Percentiles rank a stretch among this genome's conserved stretches.
Evolutionary conservation across 2,113 vertebrate species (phyloP).

Genomic region (Heterotilapia buettikoferi): DNA sequence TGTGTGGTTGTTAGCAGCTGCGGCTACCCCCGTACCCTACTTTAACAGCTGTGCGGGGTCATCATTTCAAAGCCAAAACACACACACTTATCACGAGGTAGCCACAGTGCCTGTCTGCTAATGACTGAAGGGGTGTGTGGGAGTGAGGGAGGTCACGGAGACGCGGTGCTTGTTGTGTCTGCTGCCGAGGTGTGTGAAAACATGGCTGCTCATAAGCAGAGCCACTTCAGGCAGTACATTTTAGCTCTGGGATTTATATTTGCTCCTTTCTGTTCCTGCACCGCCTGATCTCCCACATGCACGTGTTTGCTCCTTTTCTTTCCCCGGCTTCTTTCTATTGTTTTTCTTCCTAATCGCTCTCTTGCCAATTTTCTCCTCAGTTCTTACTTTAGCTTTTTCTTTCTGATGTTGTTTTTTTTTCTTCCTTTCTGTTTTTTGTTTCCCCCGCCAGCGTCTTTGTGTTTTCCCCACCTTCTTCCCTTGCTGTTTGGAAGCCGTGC

Average conservation of each 20-base stretch:
- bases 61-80: slow-evolving; percentile 61
- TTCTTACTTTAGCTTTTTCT: slow-evolving; percentile 9
- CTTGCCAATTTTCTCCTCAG: slow-evolving; percentile 34
- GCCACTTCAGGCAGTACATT: background rate
- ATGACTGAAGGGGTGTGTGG: slow-evolving; percentile 10
- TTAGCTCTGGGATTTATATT: slow-evolving; percentile 8
- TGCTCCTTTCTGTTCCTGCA: background rate
- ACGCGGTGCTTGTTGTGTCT: background rate
- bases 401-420: background rate
- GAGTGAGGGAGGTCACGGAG: background rate
- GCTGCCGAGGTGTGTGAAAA: background rate
- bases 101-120: slow-evolving; percentile 31
- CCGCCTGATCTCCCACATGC: slow-evolving; percentile 5
- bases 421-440: background rate
- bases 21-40: background rate
- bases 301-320: slow-evolving; percentile 9
- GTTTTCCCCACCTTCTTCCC: background rate
- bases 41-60: slow-evolving; percentile 58
- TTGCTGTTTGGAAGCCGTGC: slow-evolving; percentile 17
- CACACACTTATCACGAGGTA: slow-evolving; percentile 33
- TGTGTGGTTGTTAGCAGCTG: slow-evolving; percentile 46
- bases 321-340: slow-evolving; percentile 12
- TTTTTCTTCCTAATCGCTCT: slow-evolving; percentile 18
- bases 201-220: background rate
- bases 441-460: background rate